These are phyloP conservation scores for Charaxes varanes DNA, from an alignment of 1,140 invertebrate species.

Conservation along the genomic window DNA sequence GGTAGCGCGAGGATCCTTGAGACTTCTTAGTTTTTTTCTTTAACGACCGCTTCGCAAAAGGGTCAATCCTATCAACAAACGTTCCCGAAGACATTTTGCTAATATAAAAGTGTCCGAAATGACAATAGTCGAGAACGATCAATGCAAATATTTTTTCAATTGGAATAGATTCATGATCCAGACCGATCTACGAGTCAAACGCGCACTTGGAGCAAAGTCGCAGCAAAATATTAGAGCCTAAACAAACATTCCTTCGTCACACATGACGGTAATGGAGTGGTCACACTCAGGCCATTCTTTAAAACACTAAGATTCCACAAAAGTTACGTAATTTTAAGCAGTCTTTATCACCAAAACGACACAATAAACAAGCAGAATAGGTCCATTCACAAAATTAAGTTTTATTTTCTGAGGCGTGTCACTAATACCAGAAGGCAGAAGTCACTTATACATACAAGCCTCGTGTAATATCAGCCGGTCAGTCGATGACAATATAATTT, in stretches of 20 bases:
- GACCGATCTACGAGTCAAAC: conserved; percentile 60
- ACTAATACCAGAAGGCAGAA: conserved; percentile 70
- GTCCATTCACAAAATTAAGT: conserved; percentile 65
- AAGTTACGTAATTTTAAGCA: conserved; percentile 71
- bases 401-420: conserved; percentile 73
- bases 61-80: conserved; percentile 96
- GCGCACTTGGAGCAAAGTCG: conserved; percentile 63
- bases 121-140: conserved; percentile 63
- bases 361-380: conserved; percentile 66
- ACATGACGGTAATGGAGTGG: conserved; percentile 71
- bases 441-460: conserved; percentile 73
- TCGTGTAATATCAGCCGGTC: conserved; percentile 74
- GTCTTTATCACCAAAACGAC: conserved; percentile 67
- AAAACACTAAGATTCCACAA: conserved; percentile 70
- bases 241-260: conserved; percentile 73
- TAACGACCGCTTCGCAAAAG: conserved; percentile 91
- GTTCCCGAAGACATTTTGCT: conserved; percentile 85
- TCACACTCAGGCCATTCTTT: conserved; percentile 72
- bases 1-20: conserved; percentile 92
- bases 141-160: conserved; percentile 65
- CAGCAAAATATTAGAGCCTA: conserved; percentile 69
- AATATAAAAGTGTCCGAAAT: conserved; percentile 66
- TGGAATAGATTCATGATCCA: conserved; percentile 67
- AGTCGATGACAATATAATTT: conserved; percentile 72
- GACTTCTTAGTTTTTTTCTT: conserved; percentile 96